These are phyloP conservation scores for Chanos chanos DNA, from an alignment of 2,797 vertebrate genomes.

Conservation along the genomic window DNA sequence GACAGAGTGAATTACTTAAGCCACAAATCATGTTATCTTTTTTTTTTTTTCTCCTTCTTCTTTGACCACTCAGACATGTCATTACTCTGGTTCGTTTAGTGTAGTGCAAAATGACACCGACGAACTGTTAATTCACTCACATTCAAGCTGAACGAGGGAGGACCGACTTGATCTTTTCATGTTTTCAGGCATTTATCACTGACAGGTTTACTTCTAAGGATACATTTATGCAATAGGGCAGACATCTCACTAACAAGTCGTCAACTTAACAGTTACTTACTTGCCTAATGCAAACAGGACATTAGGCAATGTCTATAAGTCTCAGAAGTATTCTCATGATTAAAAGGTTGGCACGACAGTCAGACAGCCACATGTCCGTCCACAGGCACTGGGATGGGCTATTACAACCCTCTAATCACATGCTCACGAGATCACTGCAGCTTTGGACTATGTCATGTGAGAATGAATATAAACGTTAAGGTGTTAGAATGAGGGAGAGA, in stretches of 20 bases:
- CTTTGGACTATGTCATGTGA: constrained; percentile 11
- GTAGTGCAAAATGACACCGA: background rate
- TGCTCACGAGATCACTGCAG: background rate
- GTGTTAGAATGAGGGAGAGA: background rate
- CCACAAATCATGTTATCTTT: constrained; percentile 10
- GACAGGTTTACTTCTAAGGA: too few relatives aligned
- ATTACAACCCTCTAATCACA: constrained; percentile 3
- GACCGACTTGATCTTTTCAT: too few relatives aligned
- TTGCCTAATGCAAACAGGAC: too few relatives aligned
- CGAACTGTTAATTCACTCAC: background rate
- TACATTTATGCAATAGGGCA: too few relatives aligned
- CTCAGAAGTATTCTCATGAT: too few relatives aligned
- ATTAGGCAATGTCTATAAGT: background rate
- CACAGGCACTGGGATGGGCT: background rate
- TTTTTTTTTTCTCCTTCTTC: background rate
- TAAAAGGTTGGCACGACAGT: background rate
- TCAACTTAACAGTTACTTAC: too few relatives aligned
- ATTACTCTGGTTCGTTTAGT: too few relatives aligned
- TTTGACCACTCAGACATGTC: too few relatives aligned
- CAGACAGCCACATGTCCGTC: background rate
- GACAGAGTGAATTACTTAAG: constrained; percentile 17
- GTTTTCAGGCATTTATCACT: too few relatives aligned
- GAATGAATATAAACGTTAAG: background rate
- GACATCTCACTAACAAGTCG: too few relatives aligned
- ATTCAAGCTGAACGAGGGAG: too few relatives aligned